A percentile compares a stretch with the other conserved stretches of the same genome.
phyloP scores from a whole-genome alignment of 2,888 invertebrate species.

The Melikaiella ostensackeni region DNA sequence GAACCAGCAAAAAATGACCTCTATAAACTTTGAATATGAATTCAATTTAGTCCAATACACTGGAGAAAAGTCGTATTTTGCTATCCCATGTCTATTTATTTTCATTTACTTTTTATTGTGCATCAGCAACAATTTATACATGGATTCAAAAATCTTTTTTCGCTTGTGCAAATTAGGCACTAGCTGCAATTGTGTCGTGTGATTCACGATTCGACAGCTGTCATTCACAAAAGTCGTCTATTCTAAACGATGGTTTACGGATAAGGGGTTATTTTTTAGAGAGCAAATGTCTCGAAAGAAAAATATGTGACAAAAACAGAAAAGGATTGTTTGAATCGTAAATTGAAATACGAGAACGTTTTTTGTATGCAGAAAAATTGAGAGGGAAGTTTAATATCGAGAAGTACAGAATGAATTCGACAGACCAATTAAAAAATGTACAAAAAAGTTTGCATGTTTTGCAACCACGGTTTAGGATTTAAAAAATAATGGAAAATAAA shows the following conservation, averaged over 20 bases:
- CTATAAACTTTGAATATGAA: background rate
- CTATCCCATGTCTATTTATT: background rate
- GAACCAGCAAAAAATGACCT: background rate
- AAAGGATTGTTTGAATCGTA: too few species aligned
- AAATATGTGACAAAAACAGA: background rate
- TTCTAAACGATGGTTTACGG: slow-evolving; percentile 37
- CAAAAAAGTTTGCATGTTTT: background rate
- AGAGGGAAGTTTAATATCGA: background rate
- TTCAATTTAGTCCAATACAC: slow-evolving; percentile 3
- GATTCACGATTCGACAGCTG: slow-evolving; percentile 52
- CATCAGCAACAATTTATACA: background rate
- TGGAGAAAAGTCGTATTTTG: background rate
- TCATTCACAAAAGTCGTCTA: slow-evolving; percentile 46
- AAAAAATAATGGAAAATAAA: background rate
- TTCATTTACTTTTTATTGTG: background rate
- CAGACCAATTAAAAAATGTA: background rate
- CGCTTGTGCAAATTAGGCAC: background rate
- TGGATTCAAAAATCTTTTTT: background rate
- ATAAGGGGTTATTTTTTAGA: slow-evolving; percentile 10
- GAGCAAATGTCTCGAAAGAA: slow-evolving; percentile 9
- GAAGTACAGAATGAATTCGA: background rate
- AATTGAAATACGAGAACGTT: too few species aligned
- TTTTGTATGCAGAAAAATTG: too few species aligned
- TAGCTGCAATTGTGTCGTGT: slow-evolving; percentile 37
- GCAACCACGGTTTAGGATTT: background rate